Conservation (phyloP, 2,888 invertebrate species). For the Bruchidius siliquastri region DNA sequence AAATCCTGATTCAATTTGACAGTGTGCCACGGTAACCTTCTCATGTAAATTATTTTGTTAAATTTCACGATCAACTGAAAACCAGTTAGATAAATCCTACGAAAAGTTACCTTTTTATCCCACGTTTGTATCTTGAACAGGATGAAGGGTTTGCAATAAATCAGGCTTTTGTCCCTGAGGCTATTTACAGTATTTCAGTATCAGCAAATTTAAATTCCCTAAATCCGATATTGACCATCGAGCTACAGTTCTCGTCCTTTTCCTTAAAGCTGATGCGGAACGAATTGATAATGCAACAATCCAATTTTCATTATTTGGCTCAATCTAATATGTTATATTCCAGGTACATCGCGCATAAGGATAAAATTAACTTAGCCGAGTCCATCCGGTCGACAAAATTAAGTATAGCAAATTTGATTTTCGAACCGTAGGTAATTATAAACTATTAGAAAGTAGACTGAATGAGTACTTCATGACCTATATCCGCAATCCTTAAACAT, state of each 20-base stretch:
- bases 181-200: conserved; percentile 43
- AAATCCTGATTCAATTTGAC: too few species aligned
- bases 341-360: not conserved
- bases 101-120: not conserved
- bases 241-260: conserved; percentile 36
- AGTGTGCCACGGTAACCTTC: not conserved
- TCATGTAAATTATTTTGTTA: not conserved
- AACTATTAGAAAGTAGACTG: too few species aligned
- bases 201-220: conserved; percentile 45
- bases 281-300: conserved; percentile 35
- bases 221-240: conserved; percentile 45
- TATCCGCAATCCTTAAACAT: too few species aligned
- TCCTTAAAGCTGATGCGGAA: conserved; percentile 33
- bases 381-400: too few species aligned
- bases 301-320: conserved; percentile 34
- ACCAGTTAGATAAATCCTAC: not conserved
- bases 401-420: too few species aligned
- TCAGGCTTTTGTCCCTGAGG: conserved; percentile 11
- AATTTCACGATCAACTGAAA: not conserved
- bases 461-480: too few species aligned
- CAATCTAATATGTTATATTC: conserved; percentile 27
- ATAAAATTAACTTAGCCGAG: too few species aligned
- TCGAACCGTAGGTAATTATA: too few species aligned
- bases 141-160: conserved; percentile 8
- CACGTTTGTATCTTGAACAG: not conserved